Base-by-base conservation (phyloP, 2,888 invertebrate genomes). In the Amphipyra tragopoginis region DNA sequence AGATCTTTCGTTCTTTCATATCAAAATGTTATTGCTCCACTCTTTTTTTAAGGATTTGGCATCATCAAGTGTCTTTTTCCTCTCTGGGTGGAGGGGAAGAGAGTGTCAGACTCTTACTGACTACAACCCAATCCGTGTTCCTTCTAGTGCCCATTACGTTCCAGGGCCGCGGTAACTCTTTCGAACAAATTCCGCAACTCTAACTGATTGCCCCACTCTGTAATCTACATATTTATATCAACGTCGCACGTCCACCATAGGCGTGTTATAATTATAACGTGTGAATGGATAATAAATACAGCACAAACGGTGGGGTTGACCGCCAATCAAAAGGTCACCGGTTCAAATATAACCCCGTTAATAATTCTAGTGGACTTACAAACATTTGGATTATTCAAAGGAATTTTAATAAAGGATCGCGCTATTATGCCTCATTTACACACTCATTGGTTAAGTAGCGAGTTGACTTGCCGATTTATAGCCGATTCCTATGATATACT, bases 271-370 rank as follows among this genome's bases (percentile, higher is more conserved):
- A 44, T 59, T 51, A 43, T 47, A 74, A 44, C 54, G n/a, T 51
- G 13, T 49, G 47, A 74, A 51, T 55, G 15, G 51, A 40, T 69
- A 43, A 48, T 59, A 73, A 51, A 67, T 67, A 67, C 40, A 74
- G 48, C 9, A 36, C 6, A 40, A 58, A 15, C 14, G 7, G 13
- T 13, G 11, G 43, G 21, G 36, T 34, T 53, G 36, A 61, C 52
- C 53, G 45, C 42, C 13, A 45, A 49, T 50, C 29, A 4, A 69
- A 61, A 70, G 54, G 52, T 55, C 55, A 69, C 9, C n/a, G 11
- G 26, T 52, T 55, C 21, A 68, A 29, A 52, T 44, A 40, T 11
- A 67, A 51, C 43, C 40, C 21, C 47, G 52, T 13, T 45, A 52
- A 61, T 38, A 36, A 60, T 55, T 45, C 14, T 42, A 43, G 45